phyloP scores from a whole-genome alignment of 2,888 invertebrate genomes.

The Alloplasta piceator region DNA sequence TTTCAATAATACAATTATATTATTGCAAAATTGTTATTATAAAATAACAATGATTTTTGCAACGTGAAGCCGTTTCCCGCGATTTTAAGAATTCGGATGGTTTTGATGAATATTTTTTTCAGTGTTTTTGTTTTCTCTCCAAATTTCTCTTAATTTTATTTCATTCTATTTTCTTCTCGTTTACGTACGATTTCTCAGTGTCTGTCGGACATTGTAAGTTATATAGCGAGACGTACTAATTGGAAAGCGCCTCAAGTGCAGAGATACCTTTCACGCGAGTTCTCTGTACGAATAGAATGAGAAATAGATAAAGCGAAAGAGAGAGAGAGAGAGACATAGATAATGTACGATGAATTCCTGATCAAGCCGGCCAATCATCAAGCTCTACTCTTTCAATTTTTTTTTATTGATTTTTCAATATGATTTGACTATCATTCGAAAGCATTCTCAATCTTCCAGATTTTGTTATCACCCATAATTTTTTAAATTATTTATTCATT shows the following conservation, averaged over 20 bases:
- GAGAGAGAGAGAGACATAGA: constrained; percentile 22
- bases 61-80: constrained; percentile 6
- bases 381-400: too few relatives aligned
- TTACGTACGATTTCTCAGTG: constrained; percentile 55
- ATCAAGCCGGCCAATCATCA: too few relatives aligned
- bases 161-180: constrained; percentile 33
- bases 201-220: constrained; percentile 54
- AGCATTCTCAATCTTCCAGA: too few relatives aligned
- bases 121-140: constrained; percentile 8
- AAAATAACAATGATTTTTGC: constrained; percentile 26
- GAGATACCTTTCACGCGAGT: constrained; percentile 78
- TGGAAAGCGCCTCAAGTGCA: constrained; percentile 77
- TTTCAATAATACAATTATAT: too few relatives aligned
- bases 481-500: too few relatives aligned
- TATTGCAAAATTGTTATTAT: background rate
- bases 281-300: constrained; percentile 44
- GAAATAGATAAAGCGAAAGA: constrained; percentile 32
- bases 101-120: constrained; percentile 6
- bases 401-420: too few relatives aligned
- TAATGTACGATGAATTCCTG: constrained; percentile 61
- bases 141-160: background rate
- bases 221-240: constrained; percentile 65
- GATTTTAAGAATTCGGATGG: background rate
- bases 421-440: too few relatives aligned
- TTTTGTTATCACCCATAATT: too few relatives aligned